Conservation (phyloP, 2,113 vertebrate species). For the Chlorocebus sabaeus region DNA sequence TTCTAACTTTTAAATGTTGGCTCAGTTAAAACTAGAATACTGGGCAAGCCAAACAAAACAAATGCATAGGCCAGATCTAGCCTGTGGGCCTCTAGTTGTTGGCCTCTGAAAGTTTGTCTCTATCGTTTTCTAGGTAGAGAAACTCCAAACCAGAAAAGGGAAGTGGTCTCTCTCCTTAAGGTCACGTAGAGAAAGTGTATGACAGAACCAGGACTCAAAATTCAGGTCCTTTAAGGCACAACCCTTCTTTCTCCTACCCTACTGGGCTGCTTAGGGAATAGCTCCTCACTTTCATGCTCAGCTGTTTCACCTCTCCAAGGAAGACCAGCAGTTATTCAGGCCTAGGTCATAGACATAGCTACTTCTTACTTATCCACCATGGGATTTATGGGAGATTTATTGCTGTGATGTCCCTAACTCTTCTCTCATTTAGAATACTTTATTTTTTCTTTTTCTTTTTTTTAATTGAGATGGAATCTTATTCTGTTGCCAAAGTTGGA, state of each 20-base stretch:
- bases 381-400: neutral
- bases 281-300: neutral
- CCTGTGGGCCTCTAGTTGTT: neutral
- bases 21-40: neutral
- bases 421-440: neutral
- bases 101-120: neutral
- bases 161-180: neutral
- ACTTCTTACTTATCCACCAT: neutral
- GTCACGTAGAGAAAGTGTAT: neutral
- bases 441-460: too few relatives aligned
- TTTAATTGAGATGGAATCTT: too few relatives aligned
- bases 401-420: too few relatives aligned
- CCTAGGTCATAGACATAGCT: too few relatives aligned
- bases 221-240: neutral
- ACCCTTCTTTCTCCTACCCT: too few relatives aligned
- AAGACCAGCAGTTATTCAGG: neutral
- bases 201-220: neutral
- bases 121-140: neutral
- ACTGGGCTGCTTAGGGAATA: neutral
- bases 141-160: neutral
- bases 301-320: neutral
- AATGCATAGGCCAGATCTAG: neutral
- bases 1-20: neutral
- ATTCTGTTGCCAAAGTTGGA: too few relatives aligned
- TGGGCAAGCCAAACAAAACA: neutral